Evolutionary conservation across 2,113 vertebrate genomes (phyloP).

Genomic region (Rattus rattus): DNA sequence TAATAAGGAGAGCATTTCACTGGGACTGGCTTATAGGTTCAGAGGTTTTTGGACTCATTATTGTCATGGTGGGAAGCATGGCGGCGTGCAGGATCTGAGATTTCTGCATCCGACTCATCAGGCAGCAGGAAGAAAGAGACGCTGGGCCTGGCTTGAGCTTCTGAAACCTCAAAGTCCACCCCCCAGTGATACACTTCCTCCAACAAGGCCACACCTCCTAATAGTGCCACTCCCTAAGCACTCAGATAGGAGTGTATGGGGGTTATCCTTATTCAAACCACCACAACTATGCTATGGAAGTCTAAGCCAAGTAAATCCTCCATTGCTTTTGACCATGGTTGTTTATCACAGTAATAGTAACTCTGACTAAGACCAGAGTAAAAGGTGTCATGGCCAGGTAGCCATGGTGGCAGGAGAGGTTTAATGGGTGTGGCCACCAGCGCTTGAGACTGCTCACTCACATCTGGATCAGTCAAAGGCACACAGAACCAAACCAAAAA

Average conservation of each 20-base stretch:
- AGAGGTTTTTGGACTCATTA: background rate
- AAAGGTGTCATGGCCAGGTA: too few relatives aligned
- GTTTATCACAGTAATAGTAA: background rate
- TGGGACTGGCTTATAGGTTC: background rate
- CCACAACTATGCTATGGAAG: background rate
- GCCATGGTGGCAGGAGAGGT: background rate
- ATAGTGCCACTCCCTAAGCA: background rate
- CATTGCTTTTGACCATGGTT: background rate
- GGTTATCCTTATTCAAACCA: background rate
- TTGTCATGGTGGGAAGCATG: background rate
- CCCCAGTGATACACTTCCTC: background rate
- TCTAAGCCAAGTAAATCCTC: background rate
- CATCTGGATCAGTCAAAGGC: background rate
- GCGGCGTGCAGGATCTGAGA: background rate
- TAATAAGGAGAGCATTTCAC: background rate
- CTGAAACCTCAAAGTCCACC: background rate
- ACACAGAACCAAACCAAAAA: too few relatives aligned
- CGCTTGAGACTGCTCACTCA: background rate
- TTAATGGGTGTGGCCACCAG: too few relatives aligned
- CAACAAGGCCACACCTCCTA: background rate
- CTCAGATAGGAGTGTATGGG: background rate
- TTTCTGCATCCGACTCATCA: background rate
- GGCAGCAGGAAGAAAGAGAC: background rate
- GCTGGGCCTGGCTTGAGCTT: background rate
- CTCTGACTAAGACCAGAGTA: background rate